These are phyloP conservation scores for Takifugu flavidus DNA, from an alignment of 2,113 vertebrate genomes.

Conservation along the genomic window DNA sequence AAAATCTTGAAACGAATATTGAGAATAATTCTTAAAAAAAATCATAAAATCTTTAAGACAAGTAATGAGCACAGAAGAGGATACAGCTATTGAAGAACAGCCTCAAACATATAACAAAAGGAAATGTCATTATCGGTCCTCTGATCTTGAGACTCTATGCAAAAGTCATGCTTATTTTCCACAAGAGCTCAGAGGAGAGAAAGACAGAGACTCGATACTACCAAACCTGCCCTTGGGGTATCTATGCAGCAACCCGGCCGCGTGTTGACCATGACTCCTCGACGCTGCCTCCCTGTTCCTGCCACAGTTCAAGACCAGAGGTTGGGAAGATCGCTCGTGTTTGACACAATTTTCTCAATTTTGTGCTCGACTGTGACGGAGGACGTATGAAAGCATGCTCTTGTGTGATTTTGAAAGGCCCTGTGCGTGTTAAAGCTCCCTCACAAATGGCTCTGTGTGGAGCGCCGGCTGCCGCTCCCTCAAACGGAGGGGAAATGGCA, in stretches of 20 bases:
- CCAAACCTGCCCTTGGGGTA: constrained; percentile 40
- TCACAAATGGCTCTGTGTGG: constrained; percentile 67
- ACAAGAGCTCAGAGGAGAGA: constrained; percentile 25
- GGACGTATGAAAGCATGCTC: constrained; percentile 58
- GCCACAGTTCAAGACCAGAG: constrained; percentile 50
- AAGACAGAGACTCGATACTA: constrained; percentile 37
- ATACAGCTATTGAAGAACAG: too few species aligned
- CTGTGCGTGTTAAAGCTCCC: constrained; percentile 39
- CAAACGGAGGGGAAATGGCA: constrained; percentile 50
- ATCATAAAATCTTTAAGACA: too few species aligned
- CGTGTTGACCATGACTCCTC: constrained; percentile 45
- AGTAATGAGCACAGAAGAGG: too few species aligned
- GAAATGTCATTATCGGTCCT: constrained; percentile 38
- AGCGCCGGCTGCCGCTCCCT: constrained; percentile 35
- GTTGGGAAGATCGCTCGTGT: constrained; percentile 54
- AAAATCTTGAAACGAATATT: too few species aligned
- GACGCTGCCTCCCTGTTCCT: constrained; percentile 12
- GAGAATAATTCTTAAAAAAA: too few species aligned
- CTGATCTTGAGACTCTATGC: constrained; percentile 57
- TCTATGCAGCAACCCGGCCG: constrained; percentile 44
- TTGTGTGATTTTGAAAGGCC: constrained; percentile 42
- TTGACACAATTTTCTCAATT: constrained; percentile 67
- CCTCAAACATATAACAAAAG: too few species aligned
- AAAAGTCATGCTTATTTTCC: constrained; percentile 47
- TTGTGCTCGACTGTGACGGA: constrained; percentile 61